Base-by-base conservation (phyloP, 2,113 vertebrate genomes). In the Chloropsis hardwickii region DNA sequence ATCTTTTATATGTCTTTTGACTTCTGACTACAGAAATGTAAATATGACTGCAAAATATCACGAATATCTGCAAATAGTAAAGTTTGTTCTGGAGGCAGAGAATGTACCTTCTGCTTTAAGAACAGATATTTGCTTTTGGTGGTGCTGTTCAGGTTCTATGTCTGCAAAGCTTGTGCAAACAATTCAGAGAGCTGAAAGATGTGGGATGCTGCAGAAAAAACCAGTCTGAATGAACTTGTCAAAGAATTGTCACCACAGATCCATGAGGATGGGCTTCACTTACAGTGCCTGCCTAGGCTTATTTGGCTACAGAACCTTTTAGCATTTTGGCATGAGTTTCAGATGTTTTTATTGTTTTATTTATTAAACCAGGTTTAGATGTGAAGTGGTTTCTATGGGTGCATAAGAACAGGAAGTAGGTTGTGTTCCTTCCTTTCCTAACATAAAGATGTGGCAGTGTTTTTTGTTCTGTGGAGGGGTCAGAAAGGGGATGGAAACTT, bases 331-430 rank as follows among this genome's bases (percentile, higher is more conserved):
- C 13, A 13, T 1, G 2, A 14, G 5, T 86, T 88, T 78, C 28
- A 50, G 39, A 29, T 33, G 1, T 7, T 10, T 37, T 20, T 66
- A 56, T 65, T 5, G 20, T 44, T 70, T 89, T 69, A 45, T 58
- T 78, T 56, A 67, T 47, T 72, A 86, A 91, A 51, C 13, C 9
- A 56, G 11, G 16, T 81, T 56, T 74, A 37, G 15, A 14, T 42
- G 6, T 61, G 39, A 91, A 51, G 29, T 29, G 8, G 9, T 79
- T 90, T 76, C 44, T 12, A 2, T 21, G 18, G 17, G 6, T 65
- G 5, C 0, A 0, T 54, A 47, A 67, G 23, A 35, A 61, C 12
- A 37, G 25, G 22, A 81, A 72, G 5, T 1, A 7, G 7, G 23
- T 14, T 73, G 7, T 44, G 3, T 8, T 67, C 35, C 14, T 86